phyloP scores from a whole-genome alignment of 1,140 invertebrate species.

The Apis florea region DNA sequence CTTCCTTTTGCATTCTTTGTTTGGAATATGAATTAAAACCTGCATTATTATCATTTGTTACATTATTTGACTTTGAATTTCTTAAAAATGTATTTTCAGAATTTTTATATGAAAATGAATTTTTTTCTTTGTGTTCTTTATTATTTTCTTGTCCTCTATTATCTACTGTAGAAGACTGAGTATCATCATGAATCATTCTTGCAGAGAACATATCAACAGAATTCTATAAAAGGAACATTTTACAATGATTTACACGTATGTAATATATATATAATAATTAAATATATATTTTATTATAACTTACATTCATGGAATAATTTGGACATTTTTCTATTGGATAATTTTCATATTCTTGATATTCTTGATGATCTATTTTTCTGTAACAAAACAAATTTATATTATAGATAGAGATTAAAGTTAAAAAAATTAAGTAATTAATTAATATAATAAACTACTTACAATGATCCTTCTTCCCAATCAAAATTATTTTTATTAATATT shows the following conservation, averaged over 20 bases:
- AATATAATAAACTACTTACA: conserved; percentile 54
- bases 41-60: conserved; percentile 4
- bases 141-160: conserved; percentile 7
- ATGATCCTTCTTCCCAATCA: conserved; percentile 52
- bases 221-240: conserved; percentile 17
- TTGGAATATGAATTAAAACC: conserved; percentile 22
- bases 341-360: conserved; percentile 38
- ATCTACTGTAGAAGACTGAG: conserved; percentile 4
- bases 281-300: background rate
- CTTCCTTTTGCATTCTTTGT: conserved; percentile 17
- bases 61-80: conserved; percentile 21
- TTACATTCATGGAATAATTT: conserved; percentile 35
- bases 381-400: background rate
- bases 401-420: too few relatives aligned
- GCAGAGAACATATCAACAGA: conserved; percentile 2
- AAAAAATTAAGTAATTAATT: background rate
- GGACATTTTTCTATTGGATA: conserved; percentile 12
- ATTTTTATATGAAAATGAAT: background rate
- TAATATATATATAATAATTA: background rate
- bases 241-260: background rate
- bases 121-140: conserved; percentile 38
- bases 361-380: conserved; percentile 31
- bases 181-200: conserved; percentile 25
- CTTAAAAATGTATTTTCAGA: conserved; percentile 12
- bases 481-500: conserved; percentile 53